phyloP scores from a whole-genome alignment of 1,140 invertebrate genomes.

The Hestina assimilis region DNA sequence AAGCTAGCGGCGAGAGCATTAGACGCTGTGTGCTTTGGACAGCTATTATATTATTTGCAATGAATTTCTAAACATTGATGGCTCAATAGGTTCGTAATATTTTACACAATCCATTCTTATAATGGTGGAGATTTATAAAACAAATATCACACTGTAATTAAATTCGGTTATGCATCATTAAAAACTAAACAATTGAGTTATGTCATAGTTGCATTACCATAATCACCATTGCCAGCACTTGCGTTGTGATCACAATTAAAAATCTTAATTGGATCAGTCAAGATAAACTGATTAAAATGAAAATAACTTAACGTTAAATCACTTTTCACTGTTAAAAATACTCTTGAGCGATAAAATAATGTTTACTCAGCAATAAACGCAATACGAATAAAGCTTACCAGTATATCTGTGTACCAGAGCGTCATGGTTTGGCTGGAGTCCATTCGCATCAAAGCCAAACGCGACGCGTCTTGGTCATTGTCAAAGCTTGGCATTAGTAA shows the following conservation, averaged over 20 bases:
- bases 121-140: slow-evolving; percentile 7
- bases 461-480: slow-evolving; percentile 63
- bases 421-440: slow-evolving; percentile 71
- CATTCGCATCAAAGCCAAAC: slow-evolving; percentile 63
- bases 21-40: neutral
- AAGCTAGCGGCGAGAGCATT: too few species aligned
- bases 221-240: neutral
- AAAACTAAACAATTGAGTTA: slow-evolving; percentile 31
- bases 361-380: slow-evolving; percentile 29
- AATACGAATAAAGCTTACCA: slow-evolving; percentile 56
- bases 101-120: slow-evolving; percentile 10
- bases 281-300: too few species aligned
- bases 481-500: slow-evolving; percentile 54
- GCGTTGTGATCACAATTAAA: slow-evolving; percentile 14
- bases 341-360: slow-evolving; percentile 16
- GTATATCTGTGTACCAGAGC: slow-evolving; percentile 74
- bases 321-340: slow-evolving; percentile 12
- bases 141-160: neutral
- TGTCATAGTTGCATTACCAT: slow-evolving; percentile 25
- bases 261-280: neutral
- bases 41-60: slow-evolving; percentile 10
- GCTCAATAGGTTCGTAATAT: slow-evolving; percentile 4
- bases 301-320: too few species aligned
- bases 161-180: slow-evolving; percentile 15
- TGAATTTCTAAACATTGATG: slow-evolving; percentile 1